phyloP scores from a whole-genome alignment of 2,888 invertebrate species.

The Drosophila meridiana region DNA sequence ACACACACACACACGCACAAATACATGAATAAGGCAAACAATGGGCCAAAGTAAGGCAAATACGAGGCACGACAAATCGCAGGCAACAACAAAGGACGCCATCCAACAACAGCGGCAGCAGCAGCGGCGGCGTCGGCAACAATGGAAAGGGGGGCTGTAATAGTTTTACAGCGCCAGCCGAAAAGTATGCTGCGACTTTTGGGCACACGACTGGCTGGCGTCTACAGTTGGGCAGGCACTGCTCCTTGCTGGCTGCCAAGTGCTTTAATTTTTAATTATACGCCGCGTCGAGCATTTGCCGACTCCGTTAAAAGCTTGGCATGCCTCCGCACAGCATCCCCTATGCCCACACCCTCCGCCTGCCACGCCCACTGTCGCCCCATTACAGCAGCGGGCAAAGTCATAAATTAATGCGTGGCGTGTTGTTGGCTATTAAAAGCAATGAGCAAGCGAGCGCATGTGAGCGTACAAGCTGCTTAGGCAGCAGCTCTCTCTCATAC shows the following conservation, averaged over 20 bases:
- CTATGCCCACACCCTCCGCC: neutral
- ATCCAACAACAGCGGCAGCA: constrained; percentile 11
- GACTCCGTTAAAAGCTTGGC: constrained; percentile 54
- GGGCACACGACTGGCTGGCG: constrained; percentile 67
- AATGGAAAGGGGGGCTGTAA: constrained; percentile 45
- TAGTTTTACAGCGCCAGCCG: constrained; percentile 71
- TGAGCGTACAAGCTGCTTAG: constrained; percentile 71
- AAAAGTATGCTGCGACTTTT: constrained; percentile 74
- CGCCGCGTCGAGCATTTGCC: constrained; percentile 32
- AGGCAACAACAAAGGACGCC: constrained; percentile 18
- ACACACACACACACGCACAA: constrained; percentile 16
- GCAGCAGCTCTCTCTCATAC: constrained; percentile 39
- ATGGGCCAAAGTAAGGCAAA: constrained; percentile 68
- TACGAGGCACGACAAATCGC: constrained; percentile 44
- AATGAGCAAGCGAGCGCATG: constrained; percentile 78
- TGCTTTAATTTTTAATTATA: constrained; percentile 63
- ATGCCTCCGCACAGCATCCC: constrained; percentile 15
- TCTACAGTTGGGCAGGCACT: constrained; percentile 62
- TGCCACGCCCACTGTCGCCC: too few relatives aligned
- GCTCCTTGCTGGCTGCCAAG: constrained; percentile 7
- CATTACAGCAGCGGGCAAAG: constrained; percentile 43
- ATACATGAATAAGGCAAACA: constrained; percentile 58
- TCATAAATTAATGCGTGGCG: constrained; percentile 79
- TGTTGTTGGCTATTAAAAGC: constrained; percentile 81
- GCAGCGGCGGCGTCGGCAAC: constrained; percentile 7